These are phyloP conservation scores for Eulimnadia texana DNA, from an alignment of 1,140 invertebrate species.

Conservation along the genomic window DNA sequence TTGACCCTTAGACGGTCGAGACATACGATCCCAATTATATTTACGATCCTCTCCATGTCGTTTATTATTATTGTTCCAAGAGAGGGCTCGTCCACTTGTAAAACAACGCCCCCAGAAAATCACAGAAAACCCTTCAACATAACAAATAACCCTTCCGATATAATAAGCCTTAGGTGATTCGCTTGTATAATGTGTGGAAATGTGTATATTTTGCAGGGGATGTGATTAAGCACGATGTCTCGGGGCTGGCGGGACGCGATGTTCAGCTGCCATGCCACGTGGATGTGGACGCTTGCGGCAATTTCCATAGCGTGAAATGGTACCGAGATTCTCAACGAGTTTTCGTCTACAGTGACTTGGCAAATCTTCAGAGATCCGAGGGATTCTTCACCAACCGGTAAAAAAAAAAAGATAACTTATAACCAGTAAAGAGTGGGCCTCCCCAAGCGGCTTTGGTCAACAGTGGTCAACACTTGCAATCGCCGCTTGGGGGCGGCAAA, in stretches of 20 bases:
- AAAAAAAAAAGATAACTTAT: background rate
- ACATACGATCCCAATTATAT: background rate
- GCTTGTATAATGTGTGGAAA: no score
- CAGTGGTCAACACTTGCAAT: no score
- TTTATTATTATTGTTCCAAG: no score
- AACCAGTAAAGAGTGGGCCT: no score
- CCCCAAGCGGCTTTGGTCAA: no score
- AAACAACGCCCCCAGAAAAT: no score
- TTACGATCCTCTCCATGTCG: no score
- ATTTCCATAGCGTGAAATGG: conserved; percentile 78
- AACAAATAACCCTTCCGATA: no score
- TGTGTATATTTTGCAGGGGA: background rate
- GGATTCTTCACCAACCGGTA: conserved; percentile 60
- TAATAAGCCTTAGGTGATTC: no score
- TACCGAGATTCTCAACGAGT: conserved; percentile 64
- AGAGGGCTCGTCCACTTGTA: no score
- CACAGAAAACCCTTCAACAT: no score
- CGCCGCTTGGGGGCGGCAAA: no score
- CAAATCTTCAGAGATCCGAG: conserved; percentile 50
- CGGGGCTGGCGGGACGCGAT: conserved; percentile 42
- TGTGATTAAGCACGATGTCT: conserved; percentile 21
- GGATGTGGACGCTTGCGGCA: conserved; percentile 56
- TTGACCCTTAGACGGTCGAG: background rate
- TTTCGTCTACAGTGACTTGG: conserved; percentile 65
- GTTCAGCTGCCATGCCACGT: conserved; percentile 58